phyloP scores from a whole-genome alignment of 2,888 invertebrate genomes.

The Dicroscelio sp. region DNA sequence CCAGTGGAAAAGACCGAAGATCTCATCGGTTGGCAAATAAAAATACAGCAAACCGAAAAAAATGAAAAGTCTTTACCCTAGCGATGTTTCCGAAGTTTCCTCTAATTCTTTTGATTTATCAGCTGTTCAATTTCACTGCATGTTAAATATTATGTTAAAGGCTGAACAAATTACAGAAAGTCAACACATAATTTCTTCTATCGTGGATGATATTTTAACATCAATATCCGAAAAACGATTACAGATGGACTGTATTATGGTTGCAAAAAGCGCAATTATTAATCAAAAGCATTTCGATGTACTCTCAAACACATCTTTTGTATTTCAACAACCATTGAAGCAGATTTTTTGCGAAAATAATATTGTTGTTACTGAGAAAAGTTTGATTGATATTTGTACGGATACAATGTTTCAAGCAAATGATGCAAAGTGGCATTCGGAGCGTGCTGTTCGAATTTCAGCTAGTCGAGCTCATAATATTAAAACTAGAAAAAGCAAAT shows the following conservation, averaged over 20 bases:
- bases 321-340: not conserved
- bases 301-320: not conserved
- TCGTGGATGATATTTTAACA: conserved; percentile 19
- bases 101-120: conserved; percentile 24
- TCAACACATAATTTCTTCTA: conserved; percentile 28
- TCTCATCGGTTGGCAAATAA: conserved; percentile 39
- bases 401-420: conserved; percentile 37
- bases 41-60: conserved; percentile 46
- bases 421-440: conserved; percentile 41
- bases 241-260: not conserved
- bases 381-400: conserved; percentile 22
- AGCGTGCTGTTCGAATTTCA: conserved; percentile 35
- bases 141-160: conserved; percentile 27
- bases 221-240: not conserved
- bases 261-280: not conserved
- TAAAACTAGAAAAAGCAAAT: conserved; percentile 35
- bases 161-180: conserved; percentile 33
- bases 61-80: conserved; percentile 19
- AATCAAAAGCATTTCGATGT: conserved; percentile 32
- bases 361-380: conserved; percentile 31
- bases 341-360: conserved; percentile 39
- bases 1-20: conserved; percentile 44
- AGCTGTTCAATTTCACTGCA: conserved; percentile 20
- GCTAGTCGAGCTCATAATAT: conserved; percentile 49
- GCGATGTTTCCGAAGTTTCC: not conserved